Evolutionary conservation across 2,888 invertebrate genomes (phyloP).

Genomic region (Ectobius pallidus): DNA sequence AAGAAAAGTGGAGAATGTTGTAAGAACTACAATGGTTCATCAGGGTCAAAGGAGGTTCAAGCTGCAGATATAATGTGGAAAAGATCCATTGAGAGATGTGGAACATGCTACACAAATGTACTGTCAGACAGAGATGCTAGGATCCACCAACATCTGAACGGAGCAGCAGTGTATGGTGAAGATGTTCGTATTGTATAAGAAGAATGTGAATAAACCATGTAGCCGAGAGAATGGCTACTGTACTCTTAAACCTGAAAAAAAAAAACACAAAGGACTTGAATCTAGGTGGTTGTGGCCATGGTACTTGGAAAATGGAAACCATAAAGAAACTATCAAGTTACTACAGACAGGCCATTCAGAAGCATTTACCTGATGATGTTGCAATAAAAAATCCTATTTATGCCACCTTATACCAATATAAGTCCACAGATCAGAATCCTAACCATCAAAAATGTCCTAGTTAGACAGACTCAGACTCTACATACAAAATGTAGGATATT

Average conservation of each 20-base stretch:
- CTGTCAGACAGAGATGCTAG: not conserved
- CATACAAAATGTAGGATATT: no score
- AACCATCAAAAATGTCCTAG: not conserved
- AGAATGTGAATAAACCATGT: not conserved
- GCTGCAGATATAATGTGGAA: not conserved
- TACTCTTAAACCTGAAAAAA: not conserved
- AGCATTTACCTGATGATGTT: not conserved
- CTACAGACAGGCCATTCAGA: not conserved
- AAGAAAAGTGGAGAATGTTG: no score
- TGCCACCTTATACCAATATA: slow-evolving; percentile 3
- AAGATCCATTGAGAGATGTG: not conserved
- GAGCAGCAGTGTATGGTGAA: not conserved
- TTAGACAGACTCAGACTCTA: not conserved
- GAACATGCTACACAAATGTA: not conserved
- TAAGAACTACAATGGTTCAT: not conserved
- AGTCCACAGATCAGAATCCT: not conserved
- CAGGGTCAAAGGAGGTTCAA: not conserved
- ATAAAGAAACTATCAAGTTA: not conserved
- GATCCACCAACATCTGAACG: not conserved
- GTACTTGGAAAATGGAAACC: not conserved
- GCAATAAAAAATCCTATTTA: not conserved
- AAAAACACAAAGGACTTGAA: not conserved
- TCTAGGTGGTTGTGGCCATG: not conserved
- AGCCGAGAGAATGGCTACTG: not conserved
- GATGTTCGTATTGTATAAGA: not conserved